Evolutionary conservation across 1,140 invertebrate species (phyloP).

Genomic region (Bombus balteatus): DNA sequence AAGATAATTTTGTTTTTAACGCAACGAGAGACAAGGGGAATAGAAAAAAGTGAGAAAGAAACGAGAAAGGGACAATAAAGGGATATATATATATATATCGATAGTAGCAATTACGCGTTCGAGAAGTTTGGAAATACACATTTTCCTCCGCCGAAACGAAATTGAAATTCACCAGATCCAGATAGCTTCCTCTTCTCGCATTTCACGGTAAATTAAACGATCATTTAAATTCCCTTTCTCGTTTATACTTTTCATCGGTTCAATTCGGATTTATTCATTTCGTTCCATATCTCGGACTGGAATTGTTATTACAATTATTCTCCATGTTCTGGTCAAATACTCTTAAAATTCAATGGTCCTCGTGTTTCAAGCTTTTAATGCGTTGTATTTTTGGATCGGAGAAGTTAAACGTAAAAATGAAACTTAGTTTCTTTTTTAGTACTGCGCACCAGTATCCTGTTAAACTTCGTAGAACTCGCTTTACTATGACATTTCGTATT

Average conservation of each 20-base stretch:
- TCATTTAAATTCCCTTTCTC: slow-evolving; percentile 19
- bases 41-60: not conserved
- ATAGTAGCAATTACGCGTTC: not conserved
- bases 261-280: not conserved
- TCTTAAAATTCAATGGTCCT: not conserved
- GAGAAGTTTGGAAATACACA: not conserved
- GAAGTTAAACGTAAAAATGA: not conserved
- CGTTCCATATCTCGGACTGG: not conserved
- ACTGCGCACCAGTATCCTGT: not conserved
- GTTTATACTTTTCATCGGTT: slow-evolving; percentile 11
- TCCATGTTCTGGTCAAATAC: not conserved
- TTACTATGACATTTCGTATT: not conserved
- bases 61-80: not conserved
- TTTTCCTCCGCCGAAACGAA: not conserved
- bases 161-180: not conserved
- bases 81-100: slow-evolving; percentile 8
- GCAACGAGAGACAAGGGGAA: not conserved
- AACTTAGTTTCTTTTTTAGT: not conserved
- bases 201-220: slow-evolving; percentile 11
- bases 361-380: not conserved
- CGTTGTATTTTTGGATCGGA: not conserved
- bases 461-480: not conserved
- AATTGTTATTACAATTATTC: not conserved
- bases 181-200: not conserved
- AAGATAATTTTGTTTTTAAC: slow-evolving; percentile 19